Percentiles rank a stretch among this genome's conserved stretches.
Conservation (phyloP, 1,140 invertebrate genomes). For the Hycleus cichorii region DNA sequence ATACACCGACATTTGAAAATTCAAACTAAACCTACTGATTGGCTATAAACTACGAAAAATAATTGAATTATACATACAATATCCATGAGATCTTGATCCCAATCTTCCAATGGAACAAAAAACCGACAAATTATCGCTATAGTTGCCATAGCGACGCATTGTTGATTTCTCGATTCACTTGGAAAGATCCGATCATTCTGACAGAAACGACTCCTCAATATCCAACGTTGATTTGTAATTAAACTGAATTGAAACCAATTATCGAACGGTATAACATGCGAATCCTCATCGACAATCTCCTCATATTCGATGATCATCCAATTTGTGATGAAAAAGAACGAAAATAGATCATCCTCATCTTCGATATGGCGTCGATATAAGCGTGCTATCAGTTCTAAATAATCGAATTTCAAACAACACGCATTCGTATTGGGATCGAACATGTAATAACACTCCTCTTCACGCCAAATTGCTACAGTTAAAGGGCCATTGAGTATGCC, state of each 20-base stretch:
- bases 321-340: slow-evolving; percentile 33
- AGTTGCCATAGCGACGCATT: slow-evolving; percentile 43
- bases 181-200: slow-evolving; percentile 42
- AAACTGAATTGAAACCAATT: slow-evolving; percentile 42
- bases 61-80: no score
- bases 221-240: slow-evolving; percentile 42
- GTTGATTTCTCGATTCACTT: slow-evolving; percentile 42
- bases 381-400: no score
- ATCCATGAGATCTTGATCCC: slow-evolving; percentile 42
- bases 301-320: slow-evolving; percentile 36
- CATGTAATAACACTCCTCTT: slow-evolving; percentile 18
- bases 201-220: slow-evolving; percentile 41
- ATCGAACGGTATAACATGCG: no score
- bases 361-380: slow-evolving; percentile 34
- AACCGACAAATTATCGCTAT: slow-evolving; percentile 39
- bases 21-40: no score
- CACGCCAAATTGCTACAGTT: slow-evolving; percentile 18
- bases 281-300: slow-evolving; percentile 28
- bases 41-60: no score
- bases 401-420: slow-evolving; percentile 28
- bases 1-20: no score
- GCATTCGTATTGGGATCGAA: slow-evolving; percentile 24
- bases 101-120: slow-evolving; percentile 33
- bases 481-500: slow-evolving; percentile 21
- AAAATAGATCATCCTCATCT: slow-evolving; percentile 36